A percentile compares a stretch with the other conserved stretches of the same genome.
These are phyloP conservation scores for Crenuchus spilurus DNA, from an alignment of 2,797 vertebrate genomes.

Conservation along the genomic window DNA sequence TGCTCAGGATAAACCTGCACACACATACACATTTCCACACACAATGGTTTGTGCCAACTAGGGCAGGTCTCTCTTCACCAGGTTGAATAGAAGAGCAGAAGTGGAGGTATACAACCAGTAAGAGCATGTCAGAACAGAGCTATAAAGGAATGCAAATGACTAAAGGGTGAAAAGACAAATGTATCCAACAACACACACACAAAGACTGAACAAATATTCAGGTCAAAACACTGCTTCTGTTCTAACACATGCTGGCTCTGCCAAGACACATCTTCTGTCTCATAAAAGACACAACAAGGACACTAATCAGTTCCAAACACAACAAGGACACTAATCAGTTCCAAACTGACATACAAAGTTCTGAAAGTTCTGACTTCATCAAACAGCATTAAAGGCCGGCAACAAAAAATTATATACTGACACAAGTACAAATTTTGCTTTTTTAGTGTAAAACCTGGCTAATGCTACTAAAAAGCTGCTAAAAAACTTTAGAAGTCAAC, in stretches of 20 bases:
- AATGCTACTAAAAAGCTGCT: too few species aligned
- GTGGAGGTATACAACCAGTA: conserved; percentile 8
- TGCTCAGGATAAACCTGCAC: not conserved
- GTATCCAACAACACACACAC: conserved; percentile 24
- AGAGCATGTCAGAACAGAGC: conserved; percentile 28
- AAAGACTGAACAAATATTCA: conserved; percentile 15
- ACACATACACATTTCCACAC: conserved; percentile 19
- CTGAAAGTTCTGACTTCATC: too few species aligned
- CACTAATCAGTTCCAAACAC: too few species aligned
- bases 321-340: too few species aligned
- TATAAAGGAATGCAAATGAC: conserved; percentile 16
- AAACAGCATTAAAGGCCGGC: too few species aligned
- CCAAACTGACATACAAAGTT: too few species aligned
- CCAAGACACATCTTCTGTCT: not conserved
- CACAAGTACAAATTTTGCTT: too few species aligned
- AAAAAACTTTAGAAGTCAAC: too few species aligned
- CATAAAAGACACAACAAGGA: not conserved
- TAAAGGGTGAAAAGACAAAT: not conserved
- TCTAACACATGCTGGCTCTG: not conserved
- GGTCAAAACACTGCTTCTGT: conserved; percentile 3
- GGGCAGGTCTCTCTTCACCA: not conserved
- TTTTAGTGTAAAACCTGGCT: too few species aligned
- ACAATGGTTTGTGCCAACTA: conserved; percentile 24
- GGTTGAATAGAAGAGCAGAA: not conserved
- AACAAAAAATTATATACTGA: too few species aligned